Evolutionary conservation across 2,113 vertebrate genomes (phyloP).

Genomic region (Daboia siamensis): DNA sequence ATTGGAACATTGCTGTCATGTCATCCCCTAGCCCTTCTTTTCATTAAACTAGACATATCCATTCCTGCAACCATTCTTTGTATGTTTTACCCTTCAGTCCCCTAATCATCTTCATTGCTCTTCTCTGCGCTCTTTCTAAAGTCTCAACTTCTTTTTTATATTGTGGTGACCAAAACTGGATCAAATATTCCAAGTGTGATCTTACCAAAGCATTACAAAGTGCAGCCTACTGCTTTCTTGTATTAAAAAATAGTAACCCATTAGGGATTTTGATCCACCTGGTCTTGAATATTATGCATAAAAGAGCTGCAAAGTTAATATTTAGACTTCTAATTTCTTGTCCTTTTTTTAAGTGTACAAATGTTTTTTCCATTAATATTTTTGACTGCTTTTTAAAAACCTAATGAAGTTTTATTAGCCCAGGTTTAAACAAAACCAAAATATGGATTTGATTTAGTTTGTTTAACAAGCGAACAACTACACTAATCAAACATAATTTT

Average conservation of each 20-base stretch:
- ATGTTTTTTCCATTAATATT: constrained; percentile 16
- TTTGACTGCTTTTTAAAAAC: neutral
- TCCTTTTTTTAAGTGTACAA: neutral
- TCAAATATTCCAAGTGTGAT: too few relatives aligned
- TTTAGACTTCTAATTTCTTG: neutral
- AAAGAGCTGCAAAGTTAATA: neutral
- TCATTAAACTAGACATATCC: too few relatives aligned
- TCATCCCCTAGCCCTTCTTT: too few relatives aligned
- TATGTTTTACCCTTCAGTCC: too few relatives aligned
- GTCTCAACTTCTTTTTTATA: too few relatives aligned
- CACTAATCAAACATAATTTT: neutral
- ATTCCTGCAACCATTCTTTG: too few relatives aligned
- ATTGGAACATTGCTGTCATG: too few relatives aligned
- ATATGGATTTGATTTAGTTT: neutral
- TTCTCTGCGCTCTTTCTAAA: too few relatives aligned
- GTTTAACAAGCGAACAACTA: neutral
- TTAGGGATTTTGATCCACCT: neutral
- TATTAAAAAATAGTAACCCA: neutral
- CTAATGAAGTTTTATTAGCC: neutral
- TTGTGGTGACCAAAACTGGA: too few relatives aligned
- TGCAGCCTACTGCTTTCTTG: neutral
- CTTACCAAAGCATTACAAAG: too few relatives aligned
- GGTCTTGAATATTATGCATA: neutral
- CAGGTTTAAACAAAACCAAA: neutral
- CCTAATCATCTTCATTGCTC: too few relatives aligned